phyloP scores from a whole-genome alignment of 2,888 invertebrate species.

The Gnatocerus cornutus region DNA sequence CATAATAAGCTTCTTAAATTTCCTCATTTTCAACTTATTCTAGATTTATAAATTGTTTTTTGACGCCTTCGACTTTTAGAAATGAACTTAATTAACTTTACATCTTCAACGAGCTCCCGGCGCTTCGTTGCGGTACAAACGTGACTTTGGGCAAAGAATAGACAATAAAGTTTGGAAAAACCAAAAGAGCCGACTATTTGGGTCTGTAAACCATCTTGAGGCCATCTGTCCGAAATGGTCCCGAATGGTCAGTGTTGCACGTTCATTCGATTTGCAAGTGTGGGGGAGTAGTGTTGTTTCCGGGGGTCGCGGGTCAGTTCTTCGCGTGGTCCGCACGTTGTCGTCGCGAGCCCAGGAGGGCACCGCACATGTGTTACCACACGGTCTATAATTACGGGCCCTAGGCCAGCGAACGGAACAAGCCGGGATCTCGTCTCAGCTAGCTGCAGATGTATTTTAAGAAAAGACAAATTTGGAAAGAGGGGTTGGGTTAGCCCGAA shows the following conservation, averaged over 20 bases:
- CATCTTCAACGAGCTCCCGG: slow-evolving; percentile 19
- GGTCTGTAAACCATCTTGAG: slow-evolving; percentile 8
- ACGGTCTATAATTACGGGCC: slow-evolving; percentile 62
- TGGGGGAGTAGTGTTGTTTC: background rate
- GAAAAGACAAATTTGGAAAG: slow-evolving; percentile 89
- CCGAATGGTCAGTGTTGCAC: background rate
- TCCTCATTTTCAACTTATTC: no score
- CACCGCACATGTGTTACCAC: slow-evolving; percentile 62
- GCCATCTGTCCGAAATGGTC: slow-evolving; percentile 17
- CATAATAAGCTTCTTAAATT: no score
- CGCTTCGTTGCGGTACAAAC: background rate
- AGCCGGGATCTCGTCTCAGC: slow-evolving; percentile 59
- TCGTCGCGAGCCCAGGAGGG: slow-evolving; percentile 39
- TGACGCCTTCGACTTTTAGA: slow-evolving; percentile 6
- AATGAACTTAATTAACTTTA: slow-evolving; percentile 37
- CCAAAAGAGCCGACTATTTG: background rate
- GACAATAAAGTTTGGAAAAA: slow-evolving; percentile 17
- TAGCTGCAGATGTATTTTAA: slow-evolving; percentile 80
- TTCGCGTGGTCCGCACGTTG: slow-evolving; percentile 6
- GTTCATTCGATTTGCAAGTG: background rate
- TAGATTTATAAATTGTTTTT: background rate
- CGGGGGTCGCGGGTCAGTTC: slow-evolving; percentile 4
- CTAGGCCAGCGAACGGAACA: slow-evolving; percentile 52
- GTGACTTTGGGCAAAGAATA: background rate
- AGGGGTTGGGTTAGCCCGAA: slow-evolving; percentile 66